Conservation (phyloP, 2,113 vertebrate species). For the Fukomys damarensis region DNA sequence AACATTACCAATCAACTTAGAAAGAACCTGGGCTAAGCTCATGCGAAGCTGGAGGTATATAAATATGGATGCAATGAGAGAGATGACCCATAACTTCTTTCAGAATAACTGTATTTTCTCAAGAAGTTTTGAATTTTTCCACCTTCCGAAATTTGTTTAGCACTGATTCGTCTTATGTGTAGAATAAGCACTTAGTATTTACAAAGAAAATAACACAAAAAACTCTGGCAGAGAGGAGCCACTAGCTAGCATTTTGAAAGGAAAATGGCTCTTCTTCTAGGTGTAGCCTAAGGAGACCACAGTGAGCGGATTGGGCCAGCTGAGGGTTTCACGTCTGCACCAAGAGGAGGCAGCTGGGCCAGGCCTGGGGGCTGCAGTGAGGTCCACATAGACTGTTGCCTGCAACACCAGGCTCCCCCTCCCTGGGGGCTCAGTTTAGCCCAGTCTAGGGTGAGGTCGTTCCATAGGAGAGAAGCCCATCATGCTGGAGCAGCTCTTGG, state of each 20-base stretch:
- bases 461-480: neutral
- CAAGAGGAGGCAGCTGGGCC: neutral
- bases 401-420: neutral
- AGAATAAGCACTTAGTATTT: neutral
- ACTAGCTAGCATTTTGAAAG: neutral
- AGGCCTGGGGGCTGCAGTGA: neutral
- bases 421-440: neutral
- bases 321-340: neutral
- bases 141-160: constrained; percentile 19
- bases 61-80: neutral
- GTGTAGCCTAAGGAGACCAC: neutral
- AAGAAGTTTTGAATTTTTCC: neutral
- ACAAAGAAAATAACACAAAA: constrained; percentile 49
- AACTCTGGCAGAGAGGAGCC: neutral
- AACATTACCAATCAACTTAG: neutral
- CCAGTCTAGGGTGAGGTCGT: neutral
- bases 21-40: neutral
- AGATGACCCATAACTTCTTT: neutral
- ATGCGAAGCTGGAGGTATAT: rapidly evolving
- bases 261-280: neutral
- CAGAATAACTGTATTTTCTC: constrained; percentile 32
- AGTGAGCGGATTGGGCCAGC: no score
- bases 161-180: constrained; percentile 11
- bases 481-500: neutral
- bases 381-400: neutral